phyloP scores from a whole-genome alignment of 2,113 vertebrate genomes.

The Plectropomus leopardus region DNA sequence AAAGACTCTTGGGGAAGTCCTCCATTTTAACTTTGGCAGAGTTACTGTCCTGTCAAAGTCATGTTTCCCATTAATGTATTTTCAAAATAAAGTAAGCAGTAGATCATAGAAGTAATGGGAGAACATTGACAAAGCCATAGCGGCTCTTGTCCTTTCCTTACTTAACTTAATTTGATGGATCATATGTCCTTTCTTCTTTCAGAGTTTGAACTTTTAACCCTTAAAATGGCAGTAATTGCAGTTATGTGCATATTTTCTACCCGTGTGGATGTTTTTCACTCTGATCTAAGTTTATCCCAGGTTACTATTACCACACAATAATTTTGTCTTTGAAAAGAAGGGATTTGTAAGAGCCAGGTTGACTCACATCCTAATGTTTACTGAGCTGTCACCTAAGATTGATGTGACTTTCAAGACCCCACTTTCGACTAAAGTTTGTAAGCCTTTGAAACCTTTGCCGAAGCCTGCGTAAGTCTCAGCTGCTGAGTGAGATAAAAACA shows the following conservation, averaged over 20 bases:
- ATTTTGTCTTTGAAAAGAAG: conserved; percentile 25
- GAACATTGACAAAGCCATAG: conserved; percentile 21
- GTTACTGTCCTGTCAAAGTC: conserved; percentile 44
- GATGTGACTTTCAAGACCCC: conserved; percentile 65
- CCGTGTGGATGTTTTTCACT: neutral
- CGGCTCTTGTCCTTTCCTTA: conserved; percentile 34
- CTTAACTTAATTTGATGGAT: conserved; percentile 43
- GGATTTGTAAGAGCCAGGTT: conserved; percentile 49
- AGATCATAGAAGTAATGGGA: conserved; percentile 38
- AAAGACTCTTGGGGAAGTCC: neutral
- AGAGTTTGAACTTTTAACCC: conserved; percentile 15
- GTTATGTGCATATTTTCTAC: neutral
- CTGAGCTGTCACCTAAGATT: conserved; percentile 51
- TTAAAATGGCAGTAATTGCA: conserved; percentile 3
- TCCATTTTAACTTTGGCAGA: conserved; percentile 20
- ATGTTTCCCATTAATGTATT: conserved; percentile 54
- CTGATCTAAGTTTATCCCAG: neutral
- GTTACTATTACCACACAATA: neutral
- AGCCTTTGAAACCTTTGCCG: conserved; percentile 39
- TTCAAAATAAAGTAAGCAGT: conserved; percentile 40
- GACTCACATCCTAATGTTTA: conserved; percentile 66
- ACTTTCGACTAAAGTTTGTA: conserved; percentile 17
- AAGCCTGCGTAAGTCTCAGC: conserved; percentile 26
- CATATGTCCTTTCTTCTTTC: conserved; percentile 6
- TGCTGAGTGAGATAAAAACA: conserved; percentile 48